Base-by-base conservation (phyloP, 1,140 invertebrate genomes). In the Rhopalosiphum padi region DNA sequence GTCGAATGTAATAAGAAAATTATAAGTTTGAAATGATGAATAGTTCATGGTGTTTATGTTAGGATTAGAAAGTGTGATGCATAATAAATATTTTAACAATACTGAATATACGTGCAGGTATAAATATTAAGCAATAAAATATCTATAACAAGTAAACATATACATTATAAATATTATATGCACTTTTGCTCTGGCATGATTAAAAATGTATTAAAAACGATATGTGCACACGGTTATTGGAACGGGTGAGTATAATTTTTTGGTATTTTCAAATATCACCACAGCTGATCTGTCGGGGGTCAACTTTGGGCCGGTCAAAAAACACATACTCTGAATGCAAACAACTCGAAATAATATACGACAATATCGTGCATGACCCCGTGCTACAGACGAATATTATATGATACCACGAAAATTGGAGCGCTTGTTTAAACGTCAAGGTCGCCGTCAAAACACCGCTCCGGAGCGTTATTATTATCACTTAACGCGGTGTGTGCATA, bases 41-140 rank as follows among this genome's bases (percentile, higher is more conserved):
- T 77, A 77, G n/a, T n/a, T 18, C 15, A 77, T 77, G 60, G 60
- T 18, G 15, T 9, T n/a, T 77, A n/a, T 77, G 15, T 21, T n/a
- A n/a, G 60, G n/a, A 77, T 77, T 77, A 77, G 60, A 77, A 77
- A 77, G 60, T 77, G 30, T 77, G 60, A n/a, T 77, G 60, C 60
- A n/a, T 77, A 77, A 35, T 77, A 35, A 77, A n/a, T 77, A n/a
- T 77, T 77, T n/a, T 77, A n/a, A 77, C 60, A 77, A 77, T 77
- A n/a, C 30, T 77, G 60, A 68, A n/a, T 77, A n/a, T 77, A 77
- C 30, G 60, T n/a, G 60, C 30, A 77, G 60, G 60, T 77, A 77
- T 77, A 77, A 77, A 68, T 68, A 18, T 68, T 68, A 68, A 68
- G 15, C 60, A 68, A 68, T n/a, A 21, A 18, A n/a, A 68, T 2